A percentile compares a stretch with the other conserved stretches of the same genome.
These are phyloP conservation scores for Elaphurus davidianus DNA, from an alignment of 2,113 vertebrate species.

Conservation along the genomic window DNA sequence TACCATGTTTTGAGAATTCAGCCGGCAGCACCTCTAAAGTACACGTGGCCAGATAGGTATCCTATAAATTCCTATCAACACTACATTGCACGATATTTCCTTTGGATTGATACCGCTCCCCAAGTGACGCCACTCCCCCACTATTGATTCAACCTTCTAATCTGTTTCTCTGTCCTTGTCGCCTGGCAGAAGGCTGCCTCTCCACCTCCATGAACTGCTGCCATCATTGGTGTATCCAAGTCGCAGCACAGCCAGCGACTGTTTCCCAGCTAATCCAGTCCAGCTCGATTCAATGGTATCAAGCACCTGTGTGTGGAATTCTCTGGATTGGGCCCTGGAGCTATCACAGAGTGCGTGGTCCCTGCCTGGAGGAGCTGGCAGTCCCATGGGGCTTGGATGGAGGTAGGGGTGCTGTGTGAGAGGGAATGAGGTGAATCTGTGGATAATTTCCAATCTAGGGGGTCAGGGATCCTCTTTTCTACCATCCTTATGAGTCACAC, in stretches of 20 bases:
- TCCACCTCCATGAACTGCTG: not conserved
- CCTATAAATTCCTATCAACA: not conserved
- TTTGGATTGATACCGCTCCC: not conserved
- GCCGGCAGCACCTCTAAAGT: not conserved
- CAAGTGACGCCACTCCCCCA: not conserved
- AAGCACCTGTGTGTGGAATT: not conserved
- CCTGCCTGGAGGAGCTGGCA: not conserved
- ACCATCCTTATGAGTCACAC: not conserved
- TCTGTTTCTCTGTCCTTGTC: not conserved
- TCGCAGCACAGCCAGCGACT: not conserved
- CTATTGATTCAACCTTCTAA: not conserved
- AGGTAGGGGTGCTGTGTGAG: not conserved
- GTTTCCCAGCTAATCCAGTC: not conserved
- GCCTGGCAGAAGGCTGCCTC: not conserved
- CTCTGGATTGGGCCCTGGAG: not conserved
- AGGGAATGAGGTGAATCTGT: not conserved
- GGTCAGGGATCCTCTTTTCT: not conserved
- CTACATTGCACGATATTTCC: not conserved
- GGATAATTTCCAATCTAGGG: not conserved
- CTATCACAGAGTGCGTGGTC: not conserved
- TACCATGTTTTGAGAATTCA: not conserved
- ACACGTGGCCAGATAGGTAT: accelerated
- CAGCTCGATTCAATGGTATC: not conserved
- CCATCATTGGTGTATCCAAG: not conserved
- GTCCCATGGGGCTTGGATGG: accelerated